A percentile compares a stretch with the other conserved stretches of the same genome.
These are phyloP conservation scores for Oryzias javanicus DNA, from an alignment of 2,113 vertebrate genomes.

Conservation along the genomic window DNA sequence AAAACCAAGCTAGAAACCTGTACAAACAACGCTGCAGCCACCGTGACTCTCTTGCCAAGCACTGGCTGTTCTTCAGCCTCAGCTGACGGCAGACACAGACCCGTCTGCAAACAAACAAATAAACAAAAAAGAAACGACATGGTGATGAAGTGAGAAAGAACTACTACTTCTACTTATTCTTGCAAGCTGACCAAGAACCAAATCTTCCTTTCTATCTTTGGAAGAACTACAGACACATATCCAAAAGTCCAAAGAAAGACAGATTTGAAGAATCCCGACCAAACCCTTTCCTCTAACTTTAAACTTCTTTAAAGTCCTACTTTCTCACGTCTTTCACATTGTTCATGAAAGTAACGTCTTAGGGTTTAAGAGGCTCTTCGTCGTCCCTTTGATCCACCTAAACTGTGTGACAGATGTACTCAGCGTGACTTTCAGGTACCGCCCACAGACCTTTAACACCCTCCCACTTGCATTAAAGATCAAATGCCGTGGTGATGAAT, in stretches of 20 bases:
- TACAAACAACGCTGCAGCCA: constrained; percentile 53
- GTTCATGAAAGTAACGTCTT: constrained; percentile 33
- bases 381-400: constrained; percentile 14
- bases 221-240: constrained; percentile 17
- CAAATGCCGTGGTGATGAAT: constrained; percentile 14
- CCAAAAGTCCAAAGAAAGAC: not conserved
- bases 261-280: too few relatives aligned
- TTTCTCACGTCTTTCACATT: constrained; percentile 20
- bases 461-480: constrained; percentile 12
- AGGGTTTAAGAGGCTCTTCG: constrained; percentile 18
- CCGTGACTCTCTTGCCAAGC: constrained; percentile 50
- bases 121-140: constrained; percentile 6
- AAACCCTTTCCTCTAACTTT: too few relatives aligned
- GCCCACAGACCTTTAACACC: constrained; percentile 27
- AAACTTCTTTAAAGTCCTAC: constrained; percentile 7
- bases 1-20: constrained; percentile 42
- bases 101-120: constrained; percentile 26
- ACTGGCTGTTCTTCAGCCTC: constrained; percentile 62
- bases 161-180: too few relatives aligned
- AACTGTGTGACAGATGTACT: constrained; percentile 39
- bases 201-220: constrained; percentile 46
- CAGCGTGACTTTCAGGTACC: constrained; percentile 23
- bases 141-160: constrained; percentile 19
- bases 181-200: constrained; percentile 42
- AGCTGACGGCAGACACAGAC: constrained; percentile 40